Percentiles rank a stretch among this genome's conserved stretches.
Evolutionary conservation across 1,140 invertebrate genomes (phyloP).

Genomic region (Pachyrhynchus sulphureomaculatus): DNA sequence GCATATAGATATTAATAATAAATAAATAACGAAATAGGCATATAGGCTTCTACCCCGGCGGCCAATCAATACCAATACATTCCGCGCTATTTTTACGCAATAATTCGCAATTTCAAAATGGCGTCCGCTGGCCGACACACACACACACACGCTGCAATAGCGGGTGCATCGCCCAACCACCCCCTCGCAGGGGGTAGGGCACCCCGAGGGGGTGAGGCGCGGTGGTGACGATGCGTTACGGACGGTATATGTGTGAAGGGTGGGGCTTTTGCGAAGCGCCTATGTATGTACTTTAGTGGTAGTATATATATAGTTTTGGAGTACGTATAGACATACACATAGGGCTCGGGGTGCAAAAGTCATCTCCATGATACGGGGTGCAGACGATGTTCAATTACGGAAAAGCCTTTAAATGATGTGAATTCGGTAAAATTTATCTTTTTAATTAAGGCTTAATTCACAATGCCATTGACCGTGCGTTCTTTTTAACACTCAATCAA

Average conservation of each 20-base stretch:
- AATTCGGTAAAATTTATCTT: no score
- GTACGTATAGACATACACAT: slow-evolving; percentile 10
- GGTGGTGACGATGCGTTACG: slow-evolving; percentile 20
- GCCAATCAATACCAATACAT: slow-evolving; percentile 22
- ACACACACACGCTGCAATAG: slow-evolving; percentile 15
- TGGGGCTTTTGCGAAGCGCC: slow-evolving; percentile 19
- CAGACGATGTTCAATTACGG: no score
- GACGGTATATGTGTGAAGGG: slow-evolving; percentile 11
- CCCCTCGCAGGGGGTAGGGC: not conserved
- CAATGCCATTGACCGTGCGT: no score
- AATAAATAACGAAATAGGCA: slow-evolving; percentile 14
- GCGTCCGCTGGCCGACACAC: slow-evolving; percentile 23
- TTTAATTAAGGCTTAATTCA: no score
- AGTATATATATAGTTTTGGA: slow-evolving; percentile 27
- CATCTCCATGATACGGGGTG: no score
- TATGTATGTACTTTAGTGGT: slow-evolving; percentile 14
- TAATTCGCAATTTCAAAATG: slow-evolving; percentile 29
- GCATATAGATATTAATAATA: no score
- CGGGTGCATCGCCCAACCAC: slow-evolving; percentile 10
- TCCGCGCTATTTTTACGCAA: slow-evolving; percentile 27
- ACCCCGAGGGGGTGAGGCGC: not conserved
- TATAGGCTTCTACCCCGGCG: not conserved
- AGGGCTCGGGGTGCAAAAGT: slow-evolving; percentile 14
- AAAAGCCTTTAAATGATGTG: no score
- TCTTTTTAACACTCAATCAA: no score